Evolutionary conservation across 2,888 invertebrate species (phyloP).

Genomic region (Lepas anatifera): DNA sequence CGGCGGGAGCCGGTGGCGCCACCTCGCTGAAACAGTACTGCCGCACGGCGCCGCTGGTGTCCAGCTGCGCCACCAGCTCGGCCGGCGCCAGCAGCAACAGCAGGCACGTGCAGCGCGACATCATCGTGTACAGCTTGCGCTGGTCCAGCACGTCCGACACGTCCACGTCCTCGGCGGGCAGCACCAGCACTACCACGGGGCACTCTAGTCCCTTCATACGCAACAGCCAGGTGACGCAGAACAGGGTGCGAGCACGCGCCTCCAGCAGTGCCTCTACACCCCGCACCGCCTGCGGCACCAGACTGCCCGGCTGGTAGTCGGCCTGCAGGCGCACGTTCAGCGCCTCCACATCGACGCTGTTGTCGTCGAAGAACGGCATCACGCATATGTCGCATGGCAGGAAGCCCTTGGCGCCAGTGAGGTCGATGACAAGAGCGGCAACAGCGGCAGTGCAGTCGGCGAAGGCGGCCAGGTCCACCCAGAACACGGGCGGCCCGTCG

Average conservation of each 20-base stretch:
- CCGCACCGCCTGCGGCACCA: slow-evolving; percentile 9
- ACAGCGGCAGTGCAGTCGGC: not conserved
- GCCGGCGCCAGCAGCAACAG: not conserved
- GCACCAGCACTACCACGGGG: slow-evolving; percentile 2
- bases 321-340: not conserved
- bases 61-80: not conserved
- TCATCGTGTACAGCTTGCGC: slow-evolving; percentile 6
- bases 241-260: not conserved
- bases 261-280: slow-evolving; percentile 3
- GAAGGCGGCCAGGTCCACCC: slow-evolving; percentile 1
- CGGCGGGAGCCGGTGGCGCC: too few species aligned
- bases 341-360: slow-evolving; percentile 2
- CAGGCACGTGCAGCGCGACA: slow-evolving; percentile 10
- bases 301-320: not conserved
- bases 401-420: slow-evolving; percentile 7
- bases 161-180: slow-evolving; percentile 5
- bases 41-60: not conserved
- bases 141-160: slow-evolving; percentile 9
- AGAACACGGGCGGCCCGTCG: slow-evolving; percentile 6
- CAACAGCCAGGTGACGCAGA: slow-evolving; percentile 9
- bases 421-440: slow-evolving; percentile 1
- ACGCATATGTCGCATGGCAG: slow-evolving; percentile 1
- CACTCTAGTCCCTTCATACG: slow-evolving; percentile 8
- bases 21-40: not conserved
- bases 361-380: slow-evolving; percentile 9